These are phyloP conservation scores for Parnassius mnemosyne DNA, from an alignment of 2,888 invertebrate species.

Conservation along the genomic window DNA sequence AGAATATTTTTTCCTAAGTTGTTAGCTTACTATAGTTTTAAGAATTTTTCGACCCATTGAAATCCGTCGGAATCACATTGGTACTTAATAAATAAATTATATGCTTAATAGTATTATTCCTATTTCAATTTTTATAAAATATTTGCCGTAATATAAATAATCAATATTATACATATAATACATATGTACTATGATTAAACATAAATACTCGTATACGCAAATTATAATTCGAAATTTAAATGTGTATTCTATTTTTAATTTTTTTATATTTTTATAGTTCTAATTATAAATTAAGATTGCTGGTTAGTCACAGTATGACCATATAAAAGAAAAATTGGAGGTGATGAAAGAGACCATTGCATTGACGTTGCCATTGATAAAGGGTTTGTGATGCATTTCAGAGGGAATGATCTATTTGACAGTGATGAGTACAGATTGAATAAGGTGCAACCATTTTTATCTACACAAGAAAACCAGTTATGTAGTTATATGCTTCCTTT, in stretches of 20 bases:
- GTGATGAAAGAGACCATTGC: constrained; percentile 41
- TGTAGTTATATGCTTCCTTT: constrained; percentile 5
- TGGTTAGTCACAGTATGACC: constrained; percentile 18
- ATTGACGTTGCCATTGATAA: constrained; percentile 30
- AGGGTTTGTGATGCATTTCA: constrained; percentile 5
- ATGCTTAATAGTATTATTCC: too few relatives aligned
- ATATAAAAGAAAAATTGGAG: neutral
- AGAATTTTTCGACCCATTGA: too few relatives aligned
- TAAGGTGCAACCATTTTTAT: constrained; percentile 2
- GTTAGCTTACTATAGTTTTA: too few relatives aligned
- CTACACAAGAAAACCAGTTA: neutral
- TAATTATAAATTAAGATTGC: neutral
- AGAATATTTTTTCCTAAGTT: too few relatives aligned
- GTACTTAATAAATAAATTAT: too few relatives aligned
- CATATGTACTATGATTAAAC: too few relatives aligned
- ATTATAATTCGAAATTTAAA: too few relatives aligned
- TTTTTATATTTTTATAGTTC: neutral
- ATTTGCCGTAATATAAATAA: too few relatives aligned
- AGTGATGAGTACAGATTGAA: neutral
- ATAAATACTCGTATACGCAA: too few relatives aligned
- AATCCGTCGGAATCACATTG: too few relatives aligned
- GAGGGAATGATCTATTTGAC: neutral
- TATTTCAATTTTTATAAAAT: too few relatives aligned
- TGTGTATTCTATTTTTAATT: neutral
- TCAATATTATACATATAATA: too few relatives aligned